phyloP scores from a whole-genome alignment of 1,140 invertebrate species.

The Copidosoma floridanum region DNA sequence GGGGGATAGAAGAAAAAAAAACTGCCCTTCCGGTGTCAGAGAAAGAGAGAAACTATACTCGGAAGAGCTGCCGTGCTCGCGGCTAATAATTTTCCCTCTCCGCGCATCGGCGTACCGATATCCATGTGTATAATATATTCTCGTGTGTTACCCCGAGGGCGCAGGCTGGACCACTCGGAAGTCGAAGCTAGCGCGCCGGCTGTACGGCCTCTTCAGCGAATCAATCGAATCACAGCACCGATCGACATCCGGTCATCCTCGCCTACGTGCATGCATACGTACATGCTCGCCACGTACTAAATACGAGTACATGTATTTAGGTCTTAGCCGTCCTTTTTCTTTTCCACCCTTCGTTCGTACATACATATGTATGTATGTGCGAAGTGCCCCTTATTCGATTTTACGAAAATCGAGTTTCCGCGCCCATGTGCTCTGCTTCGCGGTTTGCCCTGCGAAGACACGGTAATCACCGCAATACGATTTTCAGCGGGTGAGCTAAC shows the following conservation, averaged over 20 bases:
- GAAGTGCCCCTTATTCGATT: not conserved
- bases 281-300: not conserved
- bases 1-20: no score
- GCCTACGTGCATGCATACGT: not conserved
- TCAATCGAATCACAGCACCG: conserved; percentile 46
- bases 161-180: conserved; percentile 44
- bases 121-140: no score
- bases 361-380: no score
- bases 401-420: not conserved
- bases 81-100: not conserved
- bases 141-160: no score
- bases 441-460: no score
- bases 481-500: no score
- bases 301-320: no score
- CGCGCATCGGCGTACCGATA: no score
- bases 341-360: not conserved
- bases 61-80: no score
- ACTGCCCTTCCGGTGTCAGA: no score
- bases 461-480: no score
- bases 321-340: not conserved
- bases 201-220: conserved; percentile 41
- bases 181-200: conserved; percentile 39
- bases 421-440: not conserved
- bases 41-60: no score
- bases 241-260: conserved; percentile 43